phyloP scores from a whole-genome alignment of 2,888 invertebrate genomes.

The Synanthedon myopaeformis region DNA sequence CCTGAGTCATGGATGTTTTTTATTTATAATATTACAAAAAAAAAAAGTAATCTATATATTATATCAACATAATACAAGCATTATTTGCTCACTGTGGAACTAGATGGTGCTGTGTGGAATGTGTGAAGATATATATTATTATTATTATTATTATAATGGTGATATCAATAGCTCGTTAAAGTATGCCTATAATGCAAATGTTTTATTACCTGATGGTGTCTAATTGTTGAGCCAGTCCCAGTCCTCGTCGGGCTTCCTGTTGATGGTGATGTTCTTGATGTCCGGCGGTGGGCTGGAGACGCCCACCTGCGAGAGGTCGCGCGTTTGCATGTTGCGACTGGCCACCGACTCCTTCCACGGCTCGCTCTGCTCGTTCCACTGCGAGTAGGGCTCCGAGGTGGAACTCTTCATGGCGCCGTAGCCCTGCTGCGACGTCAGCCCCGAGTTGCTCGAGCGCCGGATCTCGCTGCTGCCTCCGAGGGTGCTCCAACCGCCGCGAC shows the following conservation, averaged over 20 bases:
- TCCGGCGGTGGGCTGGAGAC: slow-evolving; percentile 47
- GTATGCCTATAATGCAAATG: too few relatives aligned
- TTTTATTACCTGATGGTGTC: background rate
- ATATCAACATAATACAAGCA: too few relatives aligned
- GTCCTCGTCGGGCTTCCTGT: slow-evolving; percentile 33
- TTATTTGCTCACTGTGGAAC: too few relatives aligned
- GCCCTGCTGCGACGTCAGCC: slow-evolving; percentile 35
- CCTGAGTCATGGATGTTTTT: too few relatives aligned
- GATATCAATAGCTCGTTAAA: too few relatives aligned
- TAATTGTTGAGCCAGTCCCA: slow-evolving; percentile 64
- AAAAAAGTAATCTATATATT: too few relatives aligned
- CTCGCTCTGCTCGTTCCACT: slow-evolving; percentile 53
- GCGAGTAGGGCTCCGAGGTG: slow-evolving; percentile 54
- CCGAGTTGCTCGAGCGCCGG: slow-evolving; percentile 39
- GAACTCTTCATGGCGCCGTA: slow-evolving; percentile 62
- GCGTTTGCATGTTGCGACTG: slow-evolving; percentile 39
- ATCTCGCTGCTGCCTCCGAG: slow-evolving; percentile 40
- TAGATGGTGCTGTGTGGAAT: too few relatives aligned
- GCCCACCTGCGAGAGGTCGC: slow-evolving; percentile 51
- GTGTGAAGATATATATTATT: too few relatives aligned
- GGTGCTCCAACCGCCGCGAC: slow-evolving; percentile 55
- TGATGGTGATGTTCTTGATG: slow-evolving; percentile 37
- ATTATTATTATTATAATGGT: too few relatives aligned
- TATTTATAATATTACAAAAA: too few relatives aligned
- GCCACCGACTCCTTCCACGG: slow-evolving; percentile 50